A percentile compares a stretch with the other conserved stretches of the same genome.
Conservation (phyloP, 2,113 vertebrate genomes). For the Onychostoma macrolepis region DNA sequence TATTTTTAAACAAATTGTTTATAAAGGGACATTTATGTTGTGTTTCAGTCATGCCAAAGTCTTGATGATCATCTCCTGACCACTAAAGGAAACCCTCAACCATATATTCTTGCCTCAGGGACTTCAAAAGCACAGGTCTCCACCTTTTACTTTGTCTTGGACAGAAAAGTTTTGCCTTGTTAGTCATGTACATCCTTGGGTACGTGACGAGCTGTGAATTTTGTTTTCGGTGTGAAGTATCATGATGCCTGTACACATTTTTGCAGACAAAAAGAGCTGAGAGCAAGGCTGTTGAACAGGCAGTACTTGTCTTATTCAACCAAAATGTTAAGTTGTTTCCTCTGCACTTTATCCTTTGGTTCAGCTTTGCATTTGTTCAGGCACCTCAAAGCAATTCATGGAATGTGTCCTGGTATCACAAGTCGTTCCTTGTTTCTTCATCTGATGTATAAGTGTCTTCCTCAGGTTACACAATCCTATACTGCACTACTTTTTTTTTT, state of each 20-base stretch:
- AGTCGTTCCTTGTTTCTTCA: no score
- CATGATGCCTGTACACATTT: conserved; percentile 40
- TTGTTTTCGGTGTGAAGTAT: background rate
- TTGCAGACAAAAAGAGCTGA: conserved; percentile 47
- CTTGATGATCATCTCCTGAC: conserved; percentile 22
- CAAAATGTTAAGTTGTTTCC: conserved; percentile 37
- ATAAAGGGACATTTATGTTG: background rate
- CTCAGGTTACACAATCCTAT: no score
- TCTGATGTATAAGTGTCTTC: no score
- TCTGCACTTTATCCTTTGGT: no score
- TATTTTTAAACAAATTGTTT: background rate
- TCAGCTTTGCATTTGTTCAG: no score
- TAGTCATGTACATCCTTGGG: conserved; percentile 34
- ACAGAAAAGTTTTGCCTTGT: conserved; percentile 20
- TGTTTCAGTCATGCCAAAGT: conserved; percentile 33
- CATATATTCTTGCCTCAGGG: conserved; percentile 27
- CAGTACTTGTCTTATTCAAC: conserved; percentile 19
- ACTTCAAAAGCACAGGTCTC: conserved; percentile 42
- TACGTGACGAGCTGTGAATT: conserved; percentile 35
- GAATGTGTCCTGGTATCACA: no score
- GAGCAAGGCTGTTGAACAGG: conserved; percentile 48
- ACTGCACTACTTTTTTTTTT: no score
- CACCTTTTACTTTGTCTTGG: conserved; percentile 41
- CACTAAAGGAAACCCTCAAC: conserved; percentile 25
- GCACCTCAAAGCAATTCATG: background rate